Percentiles rank a stretch among this genome's conserved stretches.
Evolutionary conservation across 2,113 vertebrate genomes (phyloP).

Genomic region (Muntiacus reevesi): DNA sequence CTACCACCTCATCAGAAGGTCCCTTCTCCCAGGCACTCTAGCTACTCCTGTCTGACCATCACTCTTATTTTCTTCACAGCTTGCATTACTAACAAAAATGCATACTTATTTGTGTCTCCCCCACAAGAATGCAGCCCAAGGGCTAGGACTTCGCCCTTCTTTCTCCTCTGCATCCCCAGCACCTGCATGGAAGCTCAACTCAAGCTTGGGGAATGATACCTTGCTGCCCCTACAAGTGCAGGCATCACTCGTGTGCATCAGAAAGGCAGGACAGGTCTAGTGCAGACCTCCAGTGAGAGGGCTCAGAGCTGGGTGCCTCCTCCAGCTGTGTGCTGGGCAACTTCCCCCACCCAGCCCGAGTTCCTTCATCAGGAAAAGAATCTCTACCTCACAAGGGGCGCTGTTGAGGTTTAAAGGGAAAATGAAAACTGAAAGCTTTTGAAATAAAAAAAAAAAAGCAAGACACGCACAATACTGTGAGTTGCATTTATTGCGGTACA

Average conservation of each 20-base stretch:
- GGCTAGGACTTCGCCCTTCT: background rate
- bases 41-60: background rate
- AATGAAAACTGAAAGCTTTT: background rate
- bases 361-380: background rate
- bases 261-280: background rate
- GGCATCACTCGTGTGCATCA: no score
- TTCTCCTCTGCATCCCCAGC: background rate
- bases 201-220: background rate
- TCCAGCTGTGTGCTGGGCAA: no score
- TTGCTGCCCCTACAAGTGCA: background rate
- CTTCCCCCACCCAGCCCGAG: background rate
- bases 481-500: background rate
- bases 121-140: rapidly evolving
- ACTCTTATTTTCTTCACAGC: background rate
- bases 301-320: background rate
- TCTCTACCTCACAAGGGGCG: background rate
- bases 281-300: background rate
- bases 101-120: background rate
- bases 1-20: background rate
- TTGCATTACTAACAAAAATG: background rate
- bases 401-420: background rate
- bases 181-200: background rate
- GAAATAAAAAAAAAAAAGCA: background rate
- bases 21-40: background rate
- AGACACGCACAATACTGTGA: background rate